These are phyloP conservation scores for Spermophilus dauricus DNA, from an alignment of 2,113 vertebrate genomes.

Conservation along the genomic window DNA sequence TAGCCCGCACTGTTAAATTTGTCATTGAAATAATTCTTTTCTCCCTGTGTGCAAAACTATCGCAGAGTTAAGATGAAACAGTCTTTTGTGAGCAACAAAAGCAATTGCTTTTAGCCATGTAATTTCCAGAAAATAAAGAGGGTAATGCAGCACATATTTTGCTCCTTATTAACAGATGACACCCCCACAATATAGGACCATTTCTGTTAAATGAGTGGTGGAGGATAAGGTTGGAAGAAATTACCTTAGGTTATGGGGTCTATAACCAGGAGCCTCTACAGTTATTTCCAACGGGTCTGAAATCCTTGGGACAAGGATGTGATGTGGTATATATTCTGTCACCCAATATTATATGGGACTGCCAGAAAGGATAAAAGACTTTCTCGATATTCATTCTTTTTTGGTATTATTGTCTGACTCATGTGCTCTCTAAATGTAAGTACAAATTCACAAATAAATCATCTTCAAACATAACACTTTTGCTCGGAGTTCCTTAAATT, in stretches of 20 bases:
- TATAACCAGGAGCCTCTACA: not conserved
- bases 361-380: not conserved
- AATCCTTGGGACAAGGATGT: not conserved
- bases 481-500: not conserved
- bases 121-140: conserved; percentile 77
- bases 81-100: conserved; percentile 75
- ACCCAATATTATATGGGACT: not conserved
- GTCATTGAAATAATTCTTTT: conserved; percentile 79
- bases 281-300: not conserved
- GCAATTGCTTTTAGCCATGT: conserved; percentile 66
- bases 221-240: not conserved
- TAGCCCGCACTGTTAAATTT: conserved; percentile 78
- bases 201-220: not conserved
- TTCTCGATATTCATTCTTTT: not conserved
- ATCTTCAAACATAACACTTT: not conserved
- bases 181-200: not conserved
- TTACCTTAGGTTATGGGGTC: not conserved
- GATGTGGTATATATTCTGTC: not conserved
- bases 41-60: conserved; percentile 65
- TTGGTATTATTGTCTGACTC: conserved; percentile 35
- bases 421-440: not conserved
- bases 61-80: conserved; percentile 61
- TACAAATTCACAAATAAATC: not conserved
- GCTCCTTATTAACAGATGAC: conserved; percentile 29
- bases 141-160: not conserved